Conservation (phyloP, 2,113 vertebrate species). For the Daubentonia madagascariensis region DNA sequence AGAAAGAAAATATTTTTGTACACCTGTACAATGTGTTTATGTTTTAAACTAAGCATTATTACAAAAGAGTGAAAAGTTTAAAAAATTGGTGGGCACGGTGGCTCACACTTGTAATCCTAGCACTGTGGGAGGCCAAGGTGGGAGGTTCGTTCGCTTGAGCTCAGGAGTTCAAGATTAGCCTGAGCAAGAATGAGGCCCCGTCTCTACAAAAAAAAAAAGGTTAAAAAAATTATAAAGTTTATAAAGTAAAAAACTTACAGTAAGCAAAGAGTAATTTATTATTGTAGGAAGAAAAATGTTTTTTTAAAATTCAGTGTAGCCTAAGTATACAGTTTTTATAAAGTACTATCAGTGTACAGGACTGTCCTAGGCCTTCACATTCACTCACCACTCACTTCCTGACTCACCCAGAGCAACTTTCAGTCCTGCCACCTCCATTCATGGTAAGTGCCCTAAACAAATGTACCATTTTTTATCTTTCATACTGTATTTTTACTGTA, state of each 20-base stretch:
- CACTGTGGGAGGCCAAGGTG: too few relatives aligned
- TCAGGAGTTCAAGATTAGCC: too few relatives aligned
- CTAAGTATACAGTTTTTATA: neutral
- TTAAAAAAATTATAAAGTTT: neutral
- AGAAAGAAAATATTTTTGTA: neutral
- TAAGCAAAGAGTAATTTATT: neutral
- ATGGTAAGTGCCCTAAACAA: neutral
- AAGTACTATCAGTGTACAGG: neutral
- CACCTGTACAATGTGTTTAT: too few relatives aligned
- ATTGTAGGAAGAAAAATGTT: neutral
- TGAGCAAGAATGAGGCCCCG: too few relatives aligned
- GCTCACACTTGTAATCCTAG: too few relatives aligned
- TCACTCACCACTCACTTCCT: neutral
- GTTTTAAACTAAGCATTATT: too few relatives aligned
- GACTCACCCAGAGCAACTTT: neutral
- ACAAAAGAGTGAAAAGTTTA: too few relatives aligned
- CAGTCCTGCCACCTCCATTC: neutral
- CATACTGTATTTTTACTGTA: neutral
- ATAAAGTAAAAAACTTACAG: neutral
- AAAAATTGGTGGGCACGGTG: too few relatives aligned
- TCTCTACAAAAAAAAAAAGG: neutral
- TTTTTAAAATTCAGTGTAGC: neutral
- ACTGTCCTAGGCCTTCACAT: neutral
- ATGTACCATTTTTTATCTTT: neutral
- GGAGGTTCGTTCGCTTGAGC: too few relatives aligned